Percentiles rank a stretch among this genome's conserved stretches.
phyloP scores from a whole-genome alignment of 2,888 invertebrate species.

The Pammene aurita region DNA sequence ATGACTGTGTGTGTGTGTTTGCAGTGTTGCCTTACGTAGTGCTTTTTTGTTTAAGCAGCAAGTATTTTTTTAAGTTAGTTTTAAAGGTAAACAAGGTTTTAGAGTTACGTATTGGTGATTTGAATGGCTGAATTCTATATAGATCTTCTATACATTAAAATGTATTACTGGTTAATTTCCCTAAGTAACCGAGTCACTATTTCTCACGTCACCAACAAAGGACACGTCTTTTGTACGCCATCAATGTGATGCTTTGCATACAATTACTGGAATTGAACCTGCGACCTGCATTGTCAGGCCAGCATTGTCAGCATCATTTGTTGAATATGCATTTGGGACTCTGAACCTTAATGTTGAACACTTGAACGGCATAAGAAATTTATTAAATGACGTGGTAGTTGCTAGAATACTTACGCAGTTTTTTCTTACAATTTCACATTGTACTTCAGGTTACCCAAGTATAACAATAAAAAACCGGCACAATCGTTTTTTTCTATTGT shows the following conservation, averaged over 20 bases:
- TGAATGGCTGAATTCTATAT: too few relatives aligned
- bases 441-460: too few relatives aligned
- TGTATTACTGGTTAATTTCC: not conserved
- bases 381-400: not conserved
- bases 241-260: conserved; percentile 25
- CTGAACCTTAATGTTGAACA: conserved; percentile 7
- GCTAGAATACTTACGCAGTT: not conserved
- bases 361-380: conserved; percentile 1
- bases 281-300: conserved; percentile 37
- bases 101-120: too few relatives aligned
- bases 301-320: conserved; percentile 14
- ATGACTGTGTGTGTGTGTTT: too few relatives aligned
- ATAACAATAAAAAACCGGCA: too few relatives aligned
- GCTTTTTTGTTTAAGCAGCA: too few relatives aligned
- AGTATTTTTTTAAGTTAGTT: too few relatives aligned
- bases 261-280: conserved; percentile 36
- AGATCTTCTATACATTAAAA: not conserved
- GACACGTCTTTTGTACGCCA: conserved; percentile 27
- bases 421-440: too few relatives aligned
- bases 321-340: conserved; percentile 27
- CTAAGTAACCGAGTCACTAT: conserved; percentile 17
- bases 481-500: too few relatives aligned
- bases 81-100: too few relatives aligned
- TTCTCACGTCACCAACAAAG: conserved; percentile 33
- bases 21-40: too few relatives aligned